Conservation (phyloP, 2,888 invertebrate species). For the Troides helena region DNA sequence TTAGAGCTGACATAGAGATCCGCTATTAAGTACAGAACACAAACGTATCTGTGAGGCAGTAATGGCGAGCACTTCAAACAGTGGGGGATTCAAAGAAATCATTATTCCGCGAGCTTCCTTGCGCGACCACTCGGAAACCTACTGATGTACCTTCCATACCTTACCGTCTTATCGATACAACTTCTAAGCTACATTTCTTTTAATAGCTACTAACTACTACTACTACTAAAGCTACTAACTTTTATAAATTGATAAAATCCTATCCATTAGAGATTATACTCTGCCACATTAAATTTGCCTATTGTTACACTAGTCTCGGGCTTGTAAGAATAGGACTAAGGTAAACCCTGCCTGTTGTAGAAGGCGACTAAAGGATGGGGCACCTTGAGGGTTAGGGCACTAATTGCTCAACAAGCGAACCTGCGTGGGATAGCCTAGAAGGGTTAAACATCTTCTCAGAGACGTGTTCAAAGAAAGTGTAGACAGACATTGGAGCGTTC, state of each 20-base stretch:
- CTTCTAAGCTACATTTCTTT: not conserved
- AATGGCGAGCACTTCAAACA: slow-evolving; percentile 76
- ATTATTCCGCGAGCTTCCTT: slow-evolving; percentile 77
- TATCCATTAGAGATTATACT: not conserved
- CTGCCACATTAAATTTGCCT: too few species aligned
- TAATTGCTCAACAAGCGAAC: too few species aligned
- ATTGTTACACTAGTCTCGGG: too few species aligned
- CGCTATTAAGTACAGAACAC: slow-evolving; percentile 73
- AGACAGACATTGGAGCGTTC: too few species aligned
- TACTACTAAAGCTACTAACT: not conserved
- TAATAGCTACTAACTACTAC: not conserved
- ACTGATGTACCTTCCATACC: slow-evolving; percentile 40
- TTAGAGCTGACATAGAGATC: slow-evolving; percentile 68
- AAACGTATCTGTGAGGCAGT: slow-evolving; percentile 70
- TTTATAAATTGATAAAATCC: not conserved
- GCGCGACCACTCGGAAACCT: slow-evolving; percentile 75
- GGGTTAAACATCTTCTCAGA: too few species aligned
- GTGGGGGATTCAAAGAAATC: slow-evolving; percentile 76
- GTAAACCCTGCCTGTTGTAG: too few species aligned
- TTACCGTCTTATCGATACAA: not conserved
- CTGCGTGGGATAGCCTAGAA: too few species aligned
- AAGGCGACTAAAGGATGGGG: too few species aligned
- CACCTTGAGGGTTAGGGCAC: too few species aligned
- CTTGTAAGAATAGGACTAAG: too few species aligned
- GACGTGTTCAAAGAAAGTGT: too few species aligned